phyloP scores from a whole-genome alignment of 2,888 invertebrate species.

The Cartodere bifasciata region DNA sequence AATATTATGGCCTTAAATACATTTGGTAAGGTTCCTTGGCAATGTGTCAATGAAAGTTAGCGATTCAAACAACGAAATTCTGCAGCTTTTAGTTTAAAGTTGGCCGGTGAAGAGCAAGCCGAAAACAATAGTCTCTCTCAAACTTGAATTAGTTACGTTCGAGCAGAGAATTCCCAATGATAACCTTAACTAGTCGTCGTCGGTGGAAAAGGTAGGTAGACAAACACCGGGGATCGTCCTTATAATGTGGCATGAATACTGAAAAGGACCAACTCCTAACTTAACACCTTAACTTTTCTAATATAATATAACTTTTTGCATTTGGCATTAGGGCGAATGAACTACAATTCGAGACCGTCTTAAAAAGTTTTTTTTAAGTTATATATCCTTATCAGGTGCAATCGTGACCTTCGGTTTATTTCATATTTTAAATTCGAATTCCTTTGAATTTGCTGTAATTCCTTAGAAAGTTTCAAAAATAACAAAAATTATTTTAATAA shows the following conservation, averaged over 20 bases:
- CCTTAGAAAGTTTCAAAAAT: no score
- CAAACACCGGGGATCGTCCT: slow-evolving; percentile 24
- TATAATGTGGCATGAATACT: slow-evolving; percentile 26
- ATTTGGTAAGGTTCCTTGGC: no score
- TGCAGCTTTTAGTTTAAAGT: slow-evolving; percentile 7
- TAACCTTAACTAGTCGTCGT: slow-evolving; percentile 33
- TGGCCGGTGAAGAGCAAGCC: slow-evolving; percentile 18
- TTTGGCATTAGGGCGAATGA: no score
- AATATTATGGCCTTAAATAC: no score
- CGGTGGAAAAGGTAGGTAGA: slow-evolving; percentile 14
- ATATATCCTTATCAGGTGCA: no score
- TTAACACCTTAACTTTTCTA: slow-evolving; percentile 23
- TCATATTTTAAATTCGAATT: no score
- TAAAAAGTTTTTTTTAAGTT: no score
- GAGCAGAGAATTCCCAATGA: slow-evolving; percentile 37
- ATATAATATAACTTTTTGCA: slow-evolving; percentile 23
- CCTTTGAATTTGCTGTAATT: no score
- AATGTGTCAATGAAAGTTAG: no score
- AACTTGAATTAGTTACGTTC: slow-evolving; percentile 39
- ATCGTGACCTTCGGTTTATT: no score
- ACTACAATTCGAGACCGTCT: no score
- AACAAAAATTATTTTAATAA: no score
- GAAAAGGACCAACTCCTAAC: slow-evolving; percentile 15
- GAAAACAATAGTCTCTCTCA: slow-evolving; percentile 34
- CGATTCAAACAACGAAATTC: slow-evolving; percentile 18